phyloP scores from a whole-genome alignment of 2,797 vertebrate species.

The Melanotaenia parkinsoni region DNA sequence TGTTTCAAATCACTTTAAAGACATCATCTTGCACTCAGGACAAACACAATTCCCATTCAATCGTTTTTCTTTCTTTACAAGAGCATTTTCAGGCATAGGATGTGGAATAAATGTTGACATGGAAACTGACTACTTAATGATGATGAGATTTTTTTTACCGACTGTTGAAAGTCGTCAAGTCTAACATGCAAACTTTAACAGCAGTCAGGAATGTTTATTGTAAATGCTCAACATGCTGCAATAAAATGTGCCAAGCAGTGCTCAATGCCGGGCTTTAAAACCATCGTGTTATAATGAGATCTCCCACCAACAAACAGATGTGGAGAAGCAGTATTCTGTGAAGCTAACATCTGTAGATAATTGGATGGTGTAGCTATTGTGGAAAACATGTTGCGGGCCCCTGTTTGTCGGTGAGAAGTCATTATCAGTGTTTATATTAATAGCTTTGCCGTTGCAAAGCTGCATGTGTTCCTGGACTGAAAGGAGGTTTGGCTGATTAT shows the following conservation, averaged over 20 bases:
- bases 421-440: conserved; percentile 80
- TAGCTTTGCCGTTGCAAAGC: conserved; percentile 61
- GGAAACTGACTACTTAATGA: conserved; percentile 24
- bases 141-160: conserved; percentile 36
- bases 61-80: neutral
- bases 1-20: no score
- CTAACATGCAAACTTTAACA: conserved; percentile 67
- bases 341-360: conserved; percentile 82
- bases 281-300: conserved; percentile 78
- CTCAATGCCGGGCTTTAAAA: conserved; percentile 70
- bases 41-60: neutral
- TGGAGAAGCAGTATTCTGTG: conserved; percentile 75
- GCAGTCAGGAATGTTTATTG: conserved; percentile 71
- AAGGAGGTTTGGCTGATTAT: conserved; percentile 32
- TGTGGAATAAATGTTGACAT: conserved; percentile 7
- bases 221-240: conserved; percentile 73
- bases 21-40: neutral
- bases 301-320: conserved; percentile 83
- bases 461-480: conserved; percentile 53
- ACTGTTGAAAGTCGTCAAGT: conserved; percentile 56
- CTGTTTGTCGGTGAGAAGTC: conserved; percentile 70
- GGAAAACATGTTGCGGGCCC: conserved; percentile 71
- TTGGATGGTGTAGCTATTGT: conserved; percentile 79
- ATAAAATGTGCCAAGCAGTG: conserved; percentile 74
- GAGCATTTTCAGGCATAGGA: neutral